Conservation (phyloP, 2,113 vertebrate genomes). For the Podarcis raffonei region DNA sequence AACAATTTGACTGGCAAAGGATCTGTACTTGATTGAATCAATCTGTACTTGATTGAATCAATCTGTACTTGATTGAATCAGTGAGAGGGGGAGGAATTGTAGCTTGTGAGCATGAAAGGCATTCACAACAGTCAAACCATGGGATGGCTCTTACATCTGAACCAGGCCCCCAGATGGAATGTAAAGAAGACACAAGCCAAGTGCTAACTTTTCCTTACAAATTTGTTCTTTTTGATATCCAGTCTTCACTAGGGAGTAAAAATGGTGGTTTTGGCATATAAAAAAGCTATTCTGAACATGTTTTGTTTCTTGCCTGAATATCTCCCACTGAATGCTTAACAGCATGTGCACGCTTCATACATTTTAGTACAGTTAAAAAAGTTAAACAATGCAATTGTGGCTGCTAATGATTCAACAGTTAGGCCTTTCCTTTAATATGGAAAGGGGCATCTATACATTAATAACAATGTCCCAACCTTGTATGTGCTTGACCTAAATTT, state of each 20-base stretch:
- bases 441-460: not conserved
- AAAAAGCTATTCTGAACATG: not conserved
- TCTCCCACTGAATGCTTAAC: not conserved
- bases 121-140: not conserved
- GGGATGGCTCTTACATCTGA: not conserved
- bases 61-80: not conserved
- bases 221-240: not conserved
- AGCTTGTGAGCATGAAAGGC: not conserved
- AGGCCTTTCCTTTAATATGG: not conserved
- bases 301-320: not conserved
- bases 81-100: not conserved
- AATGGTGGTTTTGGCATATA: not conserved
- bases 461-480: too few species aligned
- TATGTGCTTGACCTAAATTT: not conserved
- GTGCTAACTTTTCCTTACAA: not conserved
- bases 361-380: not conserved
- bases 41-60: not conserved
- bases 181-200: not conserved
- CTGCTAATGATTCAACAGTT: not conserved
- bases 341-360: not conserved
- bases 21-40: not conserved
- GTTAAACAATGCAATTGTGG: not conserved
- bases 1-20: not conserved
- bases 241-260: not conserved
- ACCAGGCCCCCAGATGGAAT: not conserved